Conservation (phyloP, 2,113 vertebrate genomes). For the Hucho hucho region DNA sequence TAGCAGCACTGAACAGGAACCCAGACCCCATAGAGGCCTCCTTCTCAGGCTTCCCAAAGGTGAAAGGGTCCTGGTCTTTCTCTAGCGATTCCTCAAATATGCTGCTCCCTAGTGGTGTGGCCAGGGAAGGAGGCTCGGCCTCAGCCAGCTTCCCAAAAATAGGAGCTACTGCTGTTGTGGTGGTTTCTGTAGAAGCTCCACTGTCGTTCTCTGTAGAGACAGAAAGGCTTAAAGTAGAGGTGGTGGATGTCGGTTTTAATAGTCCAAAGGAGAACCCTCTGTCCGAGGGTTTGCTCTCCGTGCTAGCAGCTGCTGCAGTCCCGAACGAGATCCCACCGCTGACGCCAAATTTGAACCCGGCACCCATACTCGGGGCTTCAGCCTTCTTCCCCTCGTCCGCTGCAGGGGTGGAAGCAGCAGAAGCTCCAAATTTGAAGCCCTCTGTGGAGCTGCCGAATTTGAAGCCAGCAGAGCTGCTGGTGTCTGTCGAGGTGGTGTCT, state of each 20-base stretch:
- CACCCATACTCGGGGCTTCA: constrained; percentile 58
- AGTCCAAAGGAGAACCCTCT: constrained; percentile 79
- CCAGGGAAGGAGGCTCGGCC: constrained; percentile 55
- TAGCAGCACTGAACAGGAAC: constrained; percentile 74
- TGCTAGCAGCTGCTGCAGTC: constrained; percentile 52
- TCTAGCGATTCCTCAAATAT: constrained; percentile 50
- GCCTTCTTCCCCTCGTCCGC: constrained; percentile 80
- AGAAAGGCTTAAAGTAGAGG: constrained; percentile 70
- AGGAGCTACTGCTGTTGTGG: constrained; percentile 65
- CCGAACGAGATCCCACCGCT: constrained; percentile 70
- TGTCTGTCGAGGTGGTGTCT: constrained; percentile 59
- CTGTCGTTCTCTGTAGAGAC: constrained; percentile 57
- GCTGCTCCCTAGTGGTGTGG: constrained; percentile 51
- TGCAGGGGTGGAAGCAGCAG: constrained; percentile 58
- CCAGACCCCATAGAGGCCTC: constrained; percentile 64
- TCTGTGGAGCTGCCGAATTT: constrained; percentile 61
- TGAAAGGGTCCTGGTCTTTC: constrained; percentile 73
- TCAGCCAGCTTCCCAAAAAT: constrained; percentile 76
- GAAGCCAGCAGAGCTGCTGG: constrained; percentile 47
- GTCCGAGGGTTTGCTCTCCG: constrained; percentile 71
- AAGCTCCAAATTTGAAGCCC: constrained; percentile 67
- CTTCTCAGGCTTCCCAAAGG: constrained; percentile 84
- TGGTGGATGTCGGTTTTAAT: constrained; percentile 6
- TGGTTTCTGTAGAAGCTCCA: constrained; percentile 47
- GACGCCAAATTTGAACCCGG: constrained; percentile 79